Percentiles rank a stretch among this genome's conserved stretches.
phyloP scores from a whole-genome alignment of 2,888 invertebrate genomes.

The Sinohyriopsis cumingii region DNA sequence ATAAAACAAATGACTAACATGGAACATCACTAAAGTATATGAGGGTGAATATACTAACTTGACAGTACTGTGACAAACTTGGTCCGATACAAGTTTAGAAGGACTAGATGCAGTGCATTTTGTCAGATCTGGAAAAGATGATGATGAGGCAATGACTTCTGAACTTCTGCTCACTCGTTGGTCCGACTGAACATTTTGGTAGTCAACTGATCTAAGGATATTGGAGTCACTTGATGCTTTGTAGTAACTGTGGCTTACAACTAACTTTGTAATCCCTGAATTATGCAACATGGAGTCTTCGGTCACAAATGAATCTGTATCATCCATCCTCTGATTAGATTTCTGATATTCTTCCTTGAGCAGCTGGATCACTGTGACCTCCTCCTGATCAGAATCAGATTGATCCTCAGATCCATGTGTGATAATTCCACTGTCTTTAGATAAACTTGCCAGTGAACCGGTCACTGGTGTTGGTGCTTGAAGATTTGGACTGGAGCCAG shows the following conservation, averaged over 20 bases:
- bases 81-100: constrained; percentile 56
- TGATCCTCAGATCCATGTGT: constrained; percentile 17
- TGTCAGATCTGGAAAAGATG: constrained; percentile 59
- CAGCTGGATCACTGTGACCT: constrained; percentile 60
- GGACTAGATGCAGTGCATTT: constrained; percentile 36
- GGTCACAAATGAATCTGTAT: constrained; percentile 26
- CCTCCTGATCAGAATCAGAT: constrained; percentile 24
- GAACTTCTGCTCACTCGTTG: constrained; percentile 17
- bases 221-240: constrained; percentile 61
- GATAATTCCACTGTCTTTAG: constrained; percentile 37
- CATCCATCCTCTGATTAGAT: constrained; percentile 23
- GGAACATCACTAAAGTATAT: neutral
- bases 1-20: no score
- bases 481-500: neutral
- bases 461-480: constrained; percentile 3
- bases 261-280: no score
- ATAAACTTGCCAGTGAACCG: constrained; percentile 30
- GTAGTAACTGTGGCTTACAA: constrained; percentile 16
- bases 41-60: constrained; percentile 47
- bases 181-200: constrained; percentile 10
- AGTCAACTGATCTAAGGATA: constrained; percentile 37
- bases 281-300: constrained; percentile 17
- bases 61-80: constrained; percentile 62
- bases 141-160: constrained; percentile 47
- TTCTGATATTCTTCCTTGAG: constrained; percentile 55